Conservation (phyloP, 2,797 vertebrate genomes). For the Molossus alvarezi region DNA sequence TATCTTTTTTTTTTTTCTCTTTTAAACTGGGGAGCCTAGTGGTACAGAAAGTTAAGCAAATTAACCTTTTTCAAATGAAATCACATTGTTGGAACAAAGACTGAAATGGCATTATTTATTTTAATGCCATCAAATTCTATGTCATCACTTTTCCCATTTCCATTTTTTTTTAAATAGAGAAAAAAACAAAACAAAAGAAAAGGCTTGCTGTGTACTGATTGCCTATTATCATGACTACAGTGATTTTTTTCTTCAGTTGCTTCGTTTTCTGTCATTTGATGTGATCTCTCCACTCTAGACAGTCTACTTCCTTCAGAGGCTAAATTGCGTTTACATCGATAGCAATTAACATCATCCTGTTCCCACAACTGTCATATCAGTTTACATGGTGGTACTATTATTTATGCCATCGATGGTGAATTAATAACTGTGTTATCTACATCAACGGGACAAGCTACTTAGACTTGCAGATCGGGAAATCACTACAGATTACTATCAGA, state of each 20-base stretch:
- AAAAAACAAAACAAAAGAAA: background rate
- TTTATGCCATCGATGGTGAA: background rate
- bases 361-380: background rate
- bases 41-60: background rate
- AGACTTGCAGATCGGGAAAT: background rate
- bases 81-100: background rate
- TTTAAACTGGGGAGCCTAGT: background rate
- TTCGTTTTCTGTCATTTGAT: background rate
- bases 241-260: background rate
- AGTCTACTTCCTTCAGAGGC: background rate
- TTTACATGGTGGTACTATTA: background rate
- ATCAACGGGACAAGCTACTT: background rate
- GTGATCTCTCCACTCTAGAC: background rate
- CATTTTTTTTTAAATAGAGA: background rate
- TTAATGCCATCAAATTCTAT: background rate
- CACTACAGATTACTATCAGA: background rate
- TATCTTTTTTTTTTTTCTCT: background rate
- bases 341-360: background rate
- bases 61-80: slow-evolving; percentile 15
- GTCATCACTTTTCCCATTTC: background rate
- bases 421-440: background rate
- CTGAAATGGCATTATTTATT: slow-evolving; percentile 29
- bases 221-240: background rate
- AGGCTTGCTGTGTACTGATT: background rate
- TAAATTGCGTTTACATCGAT: background rate